Conservation (phyloP, 37 sponge, comb jelly and placozoan genomes). For the Crambe crambe region DNA sequence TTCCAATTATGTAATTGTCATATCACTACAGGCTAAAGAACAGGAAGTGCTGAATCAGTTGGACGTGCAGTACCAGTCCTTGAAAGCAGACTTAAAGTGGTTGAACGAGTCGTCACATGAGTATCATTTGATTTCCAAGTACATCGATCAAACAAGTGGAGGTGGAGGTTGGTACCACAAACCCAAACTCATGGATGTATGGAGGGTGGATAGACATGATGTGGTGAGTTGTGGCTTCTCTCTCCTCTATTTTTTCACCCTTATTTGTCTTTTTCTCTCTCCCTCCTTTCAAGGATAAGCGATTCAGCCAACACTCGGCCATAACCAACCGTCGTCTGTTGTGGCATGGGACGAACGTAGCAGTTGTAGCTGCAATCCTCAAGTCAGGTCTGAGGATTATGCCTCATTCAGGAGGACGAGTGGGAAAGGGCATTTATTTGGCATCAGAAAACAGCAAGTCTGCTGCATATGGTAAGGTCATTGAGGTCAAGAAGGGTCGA, state of each 20-base stretch:
- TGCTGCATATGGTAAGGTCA: constrained; percentile 87
- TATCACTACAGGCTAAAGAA: neutral
- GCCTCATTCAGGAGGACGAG: constrained; percentile 95
- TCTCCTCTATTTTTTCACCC: neutral
- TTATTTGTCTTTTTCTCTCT: neutral
- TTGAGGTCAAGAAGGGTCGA: too few relatives aligned
- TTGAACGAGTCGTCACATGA: constrained; percentile 24
- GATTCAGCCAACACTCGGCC: constrained; percentile 59
- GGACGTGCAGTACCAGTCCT: constrained; percentile 68
- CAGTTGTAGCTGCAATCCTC: constrained; percentile 92
- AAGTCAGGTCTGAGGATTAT: constrained; percentile 88
- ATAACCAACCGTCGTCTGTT: constrained; percentile 69
- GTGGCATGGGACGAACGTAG: constrained; percentile 96
- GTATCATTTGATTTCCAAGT: constrained; percentile 62
- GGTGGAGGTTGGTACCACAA: constrained; percentile 19
- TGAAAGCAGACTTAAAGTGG: constrained; percentile 60
- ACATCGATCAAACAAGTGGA: constrained; percentile 42
- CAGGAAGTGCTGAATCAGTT: constrained; percentile 74
- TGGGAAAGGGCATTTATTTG: constrained; percentile 91
- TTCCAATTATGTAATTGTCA: neutral
- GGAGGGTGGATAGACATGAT: constrained; percentile 75
- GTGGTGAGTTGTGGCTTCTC: constrained; percentile 32
- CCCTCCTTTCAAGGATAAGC: constrained; percentile 17
- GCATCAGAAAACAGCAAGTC: constrained; percentile 93
- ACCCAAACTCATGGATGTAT: constrained; percentile 59